Base-by-base conservation (phyloP, 2,888 invertebrate genomes). In the Campaea margaritaria region DNA sequence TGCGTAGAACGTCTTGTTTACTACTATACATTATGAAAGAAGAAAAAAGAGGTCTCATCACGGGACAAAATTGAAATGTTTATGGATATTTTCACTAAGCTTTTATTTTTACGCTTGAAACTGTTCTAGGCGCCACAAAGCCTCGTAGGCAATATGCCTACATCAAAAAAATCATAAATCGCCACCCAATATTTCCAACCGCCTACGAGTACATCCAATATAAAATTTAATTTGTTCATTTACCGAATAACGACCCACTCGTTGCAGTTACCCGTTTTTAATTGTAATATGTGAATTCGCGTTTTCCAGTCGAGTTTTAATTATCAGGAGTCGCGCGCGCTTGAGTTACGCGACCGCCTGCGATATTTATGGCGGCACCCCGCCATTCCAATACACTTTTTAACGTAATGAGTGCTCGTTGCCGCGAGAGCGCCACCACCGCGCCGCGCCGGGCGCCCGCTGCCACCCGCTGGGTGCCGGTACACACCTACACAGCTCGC, bases 311-410 rank as follows among this genome's bases (percentile, higher is more conserved):
- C 86, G 93, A 93, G 92, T 93, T 93, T 93, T 93, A 93, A 93
- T 93, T 93, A 93, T 90, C 89, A 84, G 84, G 82, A 88, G 89
- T 91, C 90, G 89, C 86, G 89, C 82, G 81, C 81, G 85, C 81
- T 78, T 92, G 92, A 92, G 82, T 87, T 91, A 92, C 91, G 90
- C 93, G 93, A 93, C 93, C 93, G 90, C 93, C 85, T 84, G 85
- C 87, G 78, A 85, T 91, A 93, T 93, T 93, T 93, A 93, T 93
- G 87, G 84, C 86, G 75, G 80, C 84, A 81, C 80, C 83, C 80
- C 81, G 78, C 86, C 87, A 83, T 89, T 86, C 88, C 91, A 87
- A 92, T 92, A 92, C 84, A 91, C 89, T 92, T 92, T 92, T 91
- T 91, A 91, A 90, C 89, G 89, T 91, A 91, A 92, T 91, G 92